phyloP scores from a whole-genome alignment of 1,140 invertebrate genomes.

The Leguminivora glycinivorella region DNA sequence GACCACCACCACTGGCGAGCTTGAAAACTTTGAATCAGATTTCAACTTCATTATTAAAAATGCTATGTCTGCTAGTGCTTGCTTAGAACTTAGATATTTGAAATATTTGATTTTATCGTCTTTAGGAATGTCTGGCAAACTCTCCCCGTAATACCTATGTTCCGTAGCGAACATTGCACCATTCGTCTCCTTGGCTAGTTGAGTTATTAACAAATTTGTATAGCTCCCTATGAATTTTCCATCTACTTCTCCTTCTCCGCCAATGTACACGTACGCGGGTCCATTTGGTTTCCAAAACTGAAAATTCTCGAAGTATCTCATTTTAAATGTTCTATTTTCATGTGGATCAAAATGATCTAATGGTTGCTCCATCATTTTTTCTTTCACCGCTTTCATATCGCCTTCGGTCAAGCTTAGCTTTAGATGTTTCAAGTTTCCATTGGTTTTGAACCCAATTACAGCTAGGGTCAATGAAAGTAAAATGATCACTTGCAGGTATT shows the following conservation, averaged over 20 bases:
- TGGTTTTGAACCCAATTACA: no score
- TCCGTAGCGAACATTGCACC: slow-evolving; percentile 75
- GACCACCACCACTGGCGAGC: slow-evolving; percentile 80
- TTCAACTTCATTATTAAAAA: slow-evolving; percentile 81
- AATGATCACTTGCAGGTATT: no score
- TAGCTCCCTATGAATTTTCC: slow-evolving; percentile 35
- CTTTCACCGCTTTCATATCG: not conserved
- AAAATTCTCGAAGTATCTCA: slow-evolving; percentile 33
- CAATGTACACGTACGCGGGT: slow-evolving; percentile 82
- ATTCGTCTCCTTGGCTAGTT: slow-evolving; percentile 55
- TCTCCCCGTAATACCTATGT: slow-evolving; percentile 89
- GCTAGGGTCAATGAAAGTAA: no score
- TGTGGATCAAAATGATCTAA: slow-evolving; percentile 32
- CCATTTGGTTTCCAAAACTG: slow-evolving; percentile 54
- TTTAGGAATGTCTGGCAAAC: slow-evolving; percentile 81
- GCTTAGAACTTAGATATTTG: slow-evolving; percentile 82
- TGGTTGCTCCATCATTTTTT: slow-evolving; percentile 20
- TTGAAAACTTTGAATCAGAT: slow-evolving; percentile 43
- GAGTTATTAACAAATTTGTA: slow-evolving; percentile 30
- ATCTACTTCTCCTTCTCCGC: slow-evolving; percentile 61
- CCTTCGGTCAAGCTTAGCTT: no score
- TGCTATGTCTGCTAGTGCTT: slow-evolving; percentile 85
- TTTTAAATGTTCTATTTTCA: slow-evolving; percentile 31
- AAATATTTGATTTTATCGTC: slow-evolving; percentile 75
- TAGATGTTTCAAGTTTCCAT: no score